phyloP scores from a whole-genome alignment of 1,140 invertebrate species.

The Chrysopa pallens region DNA sequence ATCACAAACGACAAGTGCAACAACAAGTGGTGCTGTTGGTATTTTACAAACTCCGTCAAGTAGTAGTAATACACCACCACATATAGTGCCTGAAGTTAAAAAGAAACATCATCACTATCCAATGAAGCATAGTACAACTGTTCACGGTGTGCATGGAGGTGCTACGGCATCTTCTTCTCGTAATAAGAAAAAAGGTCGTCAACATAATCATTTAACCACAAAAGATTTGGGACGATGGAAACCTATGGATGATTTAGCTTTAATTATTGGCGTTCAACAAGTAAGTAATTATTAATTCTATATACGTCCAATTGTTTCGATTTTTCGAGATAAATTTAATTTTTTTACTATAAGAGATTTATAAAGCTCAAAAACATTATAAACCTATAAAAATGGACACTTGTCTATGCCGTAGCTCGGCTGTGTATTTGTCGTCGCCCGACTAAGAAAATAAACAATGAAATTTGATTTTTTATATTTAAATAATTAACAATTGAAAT shows the following conservation, averaged over 20 bases:
- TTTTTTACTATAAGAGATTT: too few relatives aligned
- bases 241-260: conserved; percentile 84
- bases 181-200: conserved; percentile 35
- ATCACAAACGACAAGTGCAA: conserved; percentile 20
- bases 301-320: neutral
- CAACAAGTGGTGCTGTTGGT: conserved; percentile 14
- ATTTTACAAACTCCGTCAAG: neutral
- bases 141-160: neutral
- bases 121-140: neutral
- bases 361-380: too few relatives aligned
- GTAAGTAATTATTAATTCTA: conserved; percentile 27
- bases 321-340: neutral
- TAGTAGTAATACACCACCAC: neutral
- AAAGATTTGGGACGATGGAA: conserved; percentile 93
- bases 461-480: too few relatives aligned
- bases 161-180: conserved; percentile 4
- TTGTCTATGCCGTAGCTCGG: too few relatives aligned
- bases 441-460: too few relatives aligned
- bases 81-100: neutral
- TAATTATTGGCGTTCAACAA: conserved; percentile 87
- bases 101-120: neutral
- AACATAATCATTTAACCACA: conserved; percentile 40
- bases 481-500: too few relatives aligned
- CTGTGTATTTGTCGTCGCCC: too few relatives aligned
- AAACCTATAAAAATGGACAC: too few relatives aligned